Percentiles rank a stretch among this genome's conserved stretches.
These are phyloP conservation scores for Trissolcus brochymenae DNA, from an alignment of 2,888 invertebrate genomes.

Conservation along the genomic window DNA sequence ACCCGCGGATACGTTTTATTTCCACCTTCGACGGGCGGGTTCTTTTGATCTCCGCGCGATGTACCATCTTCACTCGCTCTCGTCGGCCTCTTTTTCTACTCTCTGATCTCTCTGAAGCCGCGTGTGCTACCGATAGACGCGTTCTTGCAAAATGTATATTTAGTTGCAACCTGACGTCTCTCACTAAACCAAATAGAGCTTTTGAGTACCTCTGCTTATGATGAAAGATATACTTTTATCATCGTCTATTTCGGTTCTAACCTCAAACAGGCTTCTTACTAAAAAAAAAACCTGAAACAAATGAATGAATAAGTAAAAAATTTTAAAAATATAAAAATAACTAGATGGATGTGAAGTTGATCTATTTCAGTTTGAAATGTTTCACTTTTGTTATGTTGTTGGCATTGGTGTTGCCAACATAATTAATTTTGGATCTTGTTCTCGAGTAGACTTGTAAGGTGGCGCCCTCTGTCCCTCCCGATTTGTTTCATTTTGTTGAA, in stretches of 20 bases:
- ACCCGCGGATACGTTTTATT: slow-evolving; percentile 57
- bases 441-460: no score
- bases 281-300: slow-evolving; percentile 6
- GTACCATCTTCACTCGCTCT: slow-evolving; percentile 25
- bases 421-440: no score
- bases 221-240: slow-evolving; percentile 32
- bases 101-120: slow-evolving; percentile 2
- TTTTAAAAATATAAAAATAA: no score
- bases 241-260: background rate
- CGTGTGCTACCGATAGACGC: slow-evolving; percentile 38
- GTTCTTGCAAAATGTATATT: slow-evolving; percentile 49
- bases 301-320: background rate
- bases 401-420: no score
- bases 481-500: no score
- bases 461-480: no score
- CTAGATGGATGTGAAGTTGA: background rate
- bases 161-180: slow-evolving; percentile 33
- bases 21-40: slow-evolving; percentile 59
- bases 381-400: no score
- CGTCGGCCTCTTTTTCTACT: slow-evolving; percentile 9
- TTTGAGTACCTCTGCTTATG: slow-evolving; percentile 25
- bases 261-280: slow-evolving; percentile 9
- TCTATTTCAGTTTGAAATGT: background rate
- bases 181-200: slow-evolving; percentile 9
- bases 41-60: slow-evolving; percentile 63